Base-by-base conservation (phyloP, 1,140 invertebrate species). In the Pachyrhynchus sulphureomaculatus region DNA sequence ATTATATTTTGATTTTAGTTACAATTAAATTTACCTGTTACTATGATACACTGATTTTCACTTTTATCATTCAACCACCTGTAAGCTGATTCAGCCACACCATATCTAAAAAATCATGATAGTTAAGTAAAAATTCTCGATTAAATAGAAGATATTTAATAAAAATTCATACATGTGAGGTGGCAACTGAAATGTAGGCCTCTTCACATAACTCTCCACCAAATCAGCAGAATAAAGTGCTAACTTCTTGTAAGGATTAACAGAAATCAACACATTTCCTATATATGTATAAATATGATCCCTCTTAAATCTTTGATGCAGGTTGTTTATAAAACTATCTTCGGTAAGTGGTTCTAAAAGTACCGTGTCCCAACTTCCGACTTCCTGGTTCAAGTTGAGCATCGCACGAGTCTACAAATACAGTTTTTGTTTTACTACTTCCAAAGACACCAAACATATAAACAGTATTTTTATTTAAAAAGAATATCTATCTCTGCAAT, bases 131-230 rank as follows among this genome's bases (percentile, higher is more conserved):
- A 6, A n/a, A 39, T 39, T 15, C 4, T 17, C 1, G 6, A 39
- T 2, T 13, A 39, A 15, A 39, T 15, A 17, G 1, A 24, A 18
- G 13, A 29, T n/a, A n/a, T n/a, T n/a, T n/a, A n/a, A n/a, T n/a
- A n/a, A n/a, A n/a, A 60, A 62, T 69, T 83, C 86, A 83, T 80
- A 94, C 92, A 95, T 88, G 75, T 96, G 93, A 18, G 93, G 93
- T 37, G 93, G 92, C 66, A 95, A 81, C 75, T 93, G 88, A 73
- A 91, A 90, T 34, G 92, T 87, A 67, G 87, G 86, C 68, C 87
- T 84, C 66, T 85, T 85, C 66, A 89, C 85, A 79, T 93, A 92
- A 26, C 85, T 84, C 62, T 85, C 83, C 62, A 89, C 88, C 45
- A 89, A 80, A 71, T 90, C 87, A 33, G 84, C 80, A n/a, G 89